Evolutionary conservation across 2,797 vertebrate species (phyloP), one percentile per base, ranked within the genome.

Genomic region (Pseudotriccus pelzelni): DNA sequence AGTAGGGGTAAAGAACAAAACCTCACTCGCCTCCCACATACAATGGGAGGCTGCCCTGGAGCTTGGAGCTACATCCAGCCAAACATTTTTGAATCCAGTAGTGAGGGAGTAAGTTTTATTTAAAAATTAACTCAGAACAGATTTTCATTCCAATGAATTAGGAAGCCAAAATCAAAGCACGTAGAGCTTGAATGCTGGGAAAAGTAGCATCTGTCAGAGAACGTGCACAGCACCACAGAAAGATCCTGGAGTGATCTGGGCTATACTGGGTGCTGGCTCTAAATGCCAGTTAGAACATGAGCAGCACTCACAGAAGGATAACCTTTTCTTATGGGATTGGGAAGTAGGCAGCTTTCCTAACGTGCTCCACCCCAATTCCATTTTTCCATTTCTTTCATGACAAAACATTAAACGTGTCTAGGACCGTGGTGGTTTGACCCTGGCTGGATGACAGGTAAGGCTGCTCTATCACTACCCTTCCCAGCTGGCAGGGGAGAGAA

Each of bases 41-140:
- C 69, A 92, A 77, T 84, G 59, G 67, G 69, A 96, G 62, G 34
- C 36, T 73, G 85, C 70, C 79, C 60, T 1, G 18, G 39, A 90
- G 78, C 74, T 60, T 0, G 44, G 41, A 81, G 85, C 66, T 66
- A 64, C 84, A 93, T 53, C 36, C 91, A 93, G 79, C 14, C 12
- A 69, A 68, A 52, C 28, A 55, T 37, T 67, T 88, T 15, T 76
- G 59, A 85, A 81, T 44, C 58, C 85, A 94, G 74, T 43, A 90
- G 24, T 43, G 90, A 53, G 34, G 67, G 37, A 80, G 49, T 66
- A 67, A 70, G n/a, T 78, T 87, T 89, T 72, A 74, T 46, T 80
- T 89, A 6, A 91, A 89, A 94, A 95, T 56, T 91, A 93, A 94
- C 77, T 46, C 74, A 79, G 52, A 91, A 86, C 85, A 96, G 85